phyloP scores from a whole-genome alignment of 2,888 invertebrate species.

The Trachelus iudaicus region DNA sequence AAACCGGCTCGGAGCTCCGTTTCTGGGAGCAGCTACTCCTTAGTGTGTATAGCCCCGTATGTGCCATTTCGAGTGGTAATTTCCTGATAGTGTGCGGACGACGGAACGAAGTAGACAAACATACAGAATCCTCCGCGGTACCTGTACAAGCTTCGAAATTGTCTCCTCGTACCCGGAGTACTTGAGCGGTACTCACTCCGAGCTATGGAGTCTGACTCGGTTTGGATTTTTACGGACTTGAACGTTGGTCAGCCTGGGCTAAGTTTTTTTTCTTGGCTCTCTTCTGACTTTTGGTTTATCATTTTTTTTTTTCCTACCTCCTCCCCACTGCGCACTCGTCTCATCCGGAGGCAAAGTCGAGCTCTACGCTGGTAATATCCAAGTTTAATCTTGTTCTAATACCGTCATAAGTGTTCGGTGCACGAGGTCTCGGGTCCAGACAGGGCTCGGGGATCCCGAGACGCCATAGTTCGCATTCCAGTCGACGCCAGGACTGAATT shows the following conservation, averaged over 20 bases:
- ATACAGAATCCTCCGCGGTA: conserved; percentile 36
- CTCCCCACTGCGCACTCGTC: not conserved
- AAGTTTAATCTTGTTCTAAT: conserved; percentile 18
- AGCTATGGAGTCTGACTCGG: too few relatives aligned
- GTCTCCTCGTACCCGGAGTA: conserved; percentile 12
- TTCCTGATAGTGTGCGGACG: conserved; percentile 55
- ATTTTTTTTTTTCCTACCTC: not conserved
- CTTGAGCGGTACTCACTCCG: too few relatives aligned
- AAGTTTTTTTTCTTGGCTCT: too few relatives aligned
- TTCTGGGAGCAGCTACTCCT: conserved; percentile 39
- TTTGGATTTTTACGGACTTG: too few relatives aligned
- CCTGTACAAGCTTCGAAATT: conserved; percentile 41
- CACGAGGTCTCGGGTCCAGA: conserved; percentile 14
- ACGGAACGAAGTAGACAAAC: conserved; percentile 52
- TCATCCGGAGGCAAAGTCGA: not conserved
- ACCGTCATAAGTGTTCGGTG: conserved; percentile 2
- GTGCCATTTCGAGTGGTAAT: conserved; percentile 57
- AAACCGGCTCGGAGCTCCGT: conserved; percentile 54
- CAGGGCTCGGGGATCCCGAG: conserved; percentile 15
- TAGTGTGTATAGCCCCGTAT: conserved; percentile 10
- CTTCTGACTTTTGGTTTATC: not conserved
- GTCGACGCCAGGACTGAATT: conserved; percentile 46
- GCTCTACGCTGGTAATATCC: conserved; percentile 7
- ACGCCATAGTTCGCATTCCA: conserved; percentile 49
- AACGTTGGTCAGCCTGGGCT: too few relatives aligned